Base-by-base conservation (phyloP, 2,113 vertebrate species). In the Oncorhynchus masou region DNA sequence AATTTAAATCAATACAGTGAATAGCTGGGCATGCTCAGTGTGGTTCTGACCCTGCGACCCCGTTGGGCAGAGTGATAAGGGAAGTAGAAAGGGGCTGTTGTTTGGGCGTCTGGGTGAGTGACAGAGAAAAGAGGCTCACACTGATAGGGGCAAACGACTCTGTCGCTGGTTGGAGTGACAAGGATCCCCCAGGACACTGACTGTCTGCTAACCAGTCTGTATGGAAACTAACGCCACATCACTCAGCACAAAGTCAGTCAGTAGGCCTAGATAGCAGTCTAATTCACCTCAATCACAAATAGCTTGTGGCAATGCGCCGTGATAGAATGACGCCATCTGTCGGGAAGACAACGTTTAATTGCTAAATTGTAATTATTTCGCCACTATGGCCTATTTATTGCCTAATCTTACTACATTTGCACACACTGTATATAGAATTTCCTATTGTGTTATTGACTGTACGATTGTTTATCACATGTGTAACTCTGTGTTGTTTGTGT, bases 51-150 rank as follows among this genome's bases (percentile, higher is more conserved):
- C 95, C 89, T 39, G 74, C 91, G 94, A 95, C 94, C 39, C 67
- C 71, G 88, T 83, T 92, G 80, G 79, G 3, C 66, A 66, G 76
- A 70, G 79, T 84, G 95, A 97, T 97, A 96, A 97, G 92, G 73
- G 81, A 45, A 11, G 72, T 87, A 94, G 92, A 95, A 95, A 93
- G 90, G 91, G 79, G 83, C 94, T 87, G 94, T 95, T 95, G 95
- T 96, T 87, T 92, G 89, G 85, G 62, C 79, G 81, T 77, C 86
- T 67, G 90, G 88, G 81, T 96, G 96, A 97, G 86, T 96, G 96
- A 97, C 96, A 96, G 94, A 89, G 7, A 80, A 88, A 88, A 90
- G 84, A 85, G 39, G 88, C 79, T 89, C 82, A 82, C 70, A 67
- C 64, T 87, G 87, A 94, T 91, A 88, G 88, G 90, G 89, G 81